These are phyloP conservation scores for Sturnira hondurensis DNA, from an alignment of 2,113 vertebrate species.

Conservation along the genomic window DNA sequence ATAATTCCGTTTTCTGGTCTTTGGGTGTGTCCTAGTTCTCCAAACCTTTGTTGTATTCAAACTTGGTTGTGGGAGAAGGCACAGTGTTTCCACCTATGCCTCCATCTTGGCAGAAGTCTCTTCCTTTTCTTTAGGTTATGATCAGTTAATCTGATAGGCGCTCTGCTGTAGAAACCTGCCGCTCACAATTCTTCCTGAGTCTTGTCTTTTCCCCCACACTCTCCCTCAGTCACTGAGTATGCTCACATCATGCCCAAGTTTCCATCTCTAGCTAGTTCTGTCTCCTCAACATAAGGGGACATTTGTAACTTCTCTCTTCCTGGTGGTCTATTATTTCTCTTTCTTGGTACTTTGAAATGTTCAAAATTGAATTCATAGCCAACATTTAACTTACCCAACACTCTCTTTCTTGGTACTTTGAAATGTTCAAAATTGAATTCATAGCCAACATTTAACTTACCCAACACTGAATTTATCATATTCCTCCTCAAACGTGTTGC, in stretches of 20 bases:
- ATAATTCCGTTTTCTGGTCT: too few relatives aligned
- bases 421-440: background rate
- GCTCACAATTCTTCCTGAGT: background rate
- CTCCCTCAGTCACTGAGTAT: background rate
- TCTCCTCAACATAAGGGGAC: background rate
- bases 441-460: background rate
- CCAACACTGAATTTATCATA: background rate
- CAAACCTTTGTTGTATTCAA: too few relatives aligned
- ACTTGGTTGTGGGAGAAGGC: too few relatives aligned
- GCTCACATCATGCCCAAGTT: background rate
- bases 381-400: background rate
- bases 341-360: background rate
- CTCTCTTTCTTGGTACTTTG: background rate
- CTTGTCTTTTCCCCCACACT: background rate
- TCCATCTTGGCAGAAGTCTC: too few relatives aligned
- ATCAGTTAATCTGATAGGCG: background rate
- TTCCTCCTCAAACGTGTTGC: background rate
- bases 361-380: background rate
- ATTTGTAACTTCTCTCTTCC: background rate
- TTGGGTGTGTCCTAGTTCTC: too few relatives aligned
- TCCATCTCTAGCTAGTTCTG: background rate
- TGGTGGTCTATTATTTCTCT: constrained; percentile 2
- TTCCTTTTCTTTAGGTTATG: background rate
- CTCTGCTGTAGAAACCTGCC: background rate
- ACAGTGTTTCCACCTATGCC: too few relatives aligned